Conservation (phyloP, 1,140 invertebrate genomes). For the Polypedilum pembai region DNA sequence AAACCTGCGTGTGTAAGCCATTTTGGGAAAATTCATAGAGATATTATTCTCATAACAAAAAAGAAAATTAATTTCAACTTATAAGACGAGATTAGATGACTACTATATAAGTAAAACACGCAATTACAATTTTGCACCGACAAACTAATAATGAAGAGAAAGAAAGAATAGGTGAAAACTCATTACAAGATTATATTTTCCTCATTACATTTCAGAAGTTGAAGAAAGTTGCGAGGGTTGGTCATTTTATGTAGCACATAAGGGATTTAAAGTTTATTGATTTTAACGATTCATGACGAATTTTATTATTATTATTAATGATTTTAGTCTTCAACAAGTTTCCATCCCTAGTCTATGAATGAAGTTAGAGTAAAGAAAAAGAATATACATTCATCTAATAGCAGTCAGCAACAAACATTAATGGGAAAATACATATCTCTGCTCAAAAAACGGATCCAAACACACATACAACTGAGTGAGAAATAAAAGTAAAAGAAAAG, state of each 20-base stretch:
- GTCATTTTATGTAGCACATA: too few relatives aligned
- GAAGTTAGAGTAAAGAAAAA: not conserved
- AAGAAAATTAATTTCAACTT: too few relatives aligned
- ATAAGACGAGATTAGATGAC: too few relatives aligned
- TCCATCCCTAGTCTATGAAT: not conserved
- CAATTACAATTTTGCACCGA: not conserved
- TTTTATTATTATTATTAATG: too few relatives aligned
- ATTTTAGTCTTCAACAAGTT: not conserved
- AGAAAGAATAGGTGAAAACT: not conserved
- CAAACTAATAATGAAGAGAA: not conserved
- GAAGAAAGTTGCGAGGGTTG: too few relatives aligned
- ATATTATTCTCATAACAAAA: too few relatives aligned
- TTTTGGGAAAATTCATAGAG: too few relatives aligned
- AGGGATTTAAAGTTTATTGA: too few relatives aligned
- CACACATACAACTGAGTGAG: not conserved
- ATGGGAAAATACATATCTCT: slow-evolving; percentile 10
- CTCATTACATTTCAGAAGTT: not conserved
- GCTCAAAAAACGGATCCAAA: not conserved
- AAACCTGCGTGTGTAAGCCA: too few relatives aligned
- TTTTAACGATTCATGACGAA: too few relatives aligned
- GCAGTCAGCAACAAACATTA: slow-evolving; percentile 11
- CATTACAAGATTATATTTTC: slow-evolving; percentile 26
- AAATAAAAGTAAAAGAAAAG: not conserved
- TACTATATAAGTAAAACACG: not conserved
- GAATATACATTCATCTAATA: slow-evolving; percentile 9